These are phyloP conservation scores for Forbesichthys agassizii DNA, from an alignment of 2,113 vertebrate genomes.

Conservation along the genomic window DNA sequence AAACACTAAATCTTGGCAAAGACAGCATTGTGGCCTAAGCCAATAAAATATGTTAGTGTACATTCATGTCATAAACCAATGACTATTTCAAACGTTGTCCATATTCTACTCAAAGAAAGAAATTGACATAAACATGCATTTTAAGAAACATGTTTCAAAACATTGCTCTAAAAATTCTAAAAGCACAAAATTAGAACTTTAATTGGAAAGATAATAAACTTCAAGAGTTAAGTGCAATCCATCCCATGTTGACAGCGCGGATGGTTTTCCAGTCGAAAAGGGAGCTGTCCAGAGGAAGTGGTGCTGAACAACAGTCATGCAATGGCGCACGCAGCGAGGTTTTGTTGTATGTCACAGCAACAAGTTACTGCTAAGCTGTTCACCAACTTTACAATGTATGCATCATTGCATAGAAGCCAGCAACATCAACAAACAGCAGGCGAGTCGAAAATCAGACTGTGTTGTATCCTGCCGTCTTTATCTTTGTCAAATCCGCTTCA, in stretches of 20 bases:
- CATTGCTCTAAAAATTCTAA: constrained; percentile 74
- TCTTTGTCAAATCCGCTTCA: constrained; percentile 29
- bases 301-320: constrained; percentile 77
- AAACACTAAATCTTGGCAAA: constrained; percentile 69
- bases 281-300: constrained; percentile 75
- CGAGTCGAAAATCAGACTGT: constrained; percentile 51
- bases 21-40: constrained; percentile 68
- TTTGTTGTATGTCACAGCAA: constrained; percentile 51
- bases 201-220: constrained; percentile 45
- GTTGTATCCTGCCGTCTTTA: constrained; percentile 22
- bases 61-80: constrained; percentile 73
- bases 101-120: constrained; percentile 60
- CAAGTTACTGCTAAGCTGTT: constrained; percentile 50
- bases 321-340: constrained; percentile 55
- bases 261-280: constrained; percentile 48
- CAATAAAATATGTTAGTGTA: constrained; percentile 68
- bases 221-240: constrained; percentile 73
- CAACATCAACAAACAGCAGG: constrained; percentile 55
- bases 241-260: constrained; percentile 58
- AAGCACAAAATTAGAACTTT: constrained; percentile 67
- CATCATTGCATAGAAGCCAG: constrained; percentile 64
- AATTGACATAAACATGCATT: constrained; percentile 80
- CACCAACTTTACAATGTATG: constrained; percentile 57
- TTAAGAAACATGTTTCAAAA: constrained; percentile 69
- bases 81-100: constrained; percentile 57